phyloP scores from a whole-genome alignment of 2,113 vertebrate species.

The Numenius arquata region DNA sequence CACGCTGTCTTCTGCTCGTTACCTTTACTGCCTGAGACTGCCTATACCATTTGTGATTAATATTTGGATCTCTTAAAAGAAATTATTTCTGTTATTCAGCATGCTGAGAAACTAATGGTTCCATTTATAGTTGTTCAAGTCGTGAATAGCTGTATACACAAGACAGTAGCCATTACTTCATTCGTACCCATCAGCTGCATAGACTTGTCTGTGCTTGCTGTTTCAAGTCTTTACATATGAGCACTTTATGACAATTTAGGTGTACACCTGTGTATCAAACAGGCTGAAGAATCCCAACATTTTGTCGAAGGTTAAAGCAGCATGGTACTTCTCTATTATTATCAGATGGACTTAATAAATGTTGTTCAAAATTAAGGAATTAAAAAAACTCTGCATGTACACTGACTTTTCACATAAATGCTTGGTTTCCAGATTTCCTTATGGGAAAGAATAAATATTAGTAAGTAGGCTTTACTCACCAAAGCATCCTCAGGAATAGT shows the following conservation, averaged over 20 bases:
- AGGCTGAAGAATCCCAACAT: neutral
- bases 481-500: neutral
- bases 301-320: neutral
- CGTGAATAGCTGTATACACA: neutral
- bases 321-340: neutral
- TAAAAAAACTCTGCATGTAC: neutral
- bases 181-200: neutral
- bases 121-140: neutral
- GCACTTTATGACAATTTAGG: neutral
- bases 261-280: neutral
- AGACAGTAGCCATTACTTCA: neutral
- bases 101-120: neutral
- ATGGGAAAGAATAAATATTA: neutral
- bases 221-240: neutral
- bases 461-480: neutral
- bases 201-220: neutral
- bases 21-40: neutral
- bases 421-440: neutral
- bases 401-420: neutral
- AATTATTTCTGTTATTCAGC: neutral
- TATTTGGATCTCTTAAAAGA: neutral
- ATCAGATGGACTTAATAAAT: neutral
- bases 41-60: neutral
- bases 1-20: neutral
- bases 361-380: neutral